Evolutionary conservation across 2,888 invertebrate species (phyloP), one percentile per base, ranked within the genome.

Genomic region (Syrista parreyssii): DNA sequence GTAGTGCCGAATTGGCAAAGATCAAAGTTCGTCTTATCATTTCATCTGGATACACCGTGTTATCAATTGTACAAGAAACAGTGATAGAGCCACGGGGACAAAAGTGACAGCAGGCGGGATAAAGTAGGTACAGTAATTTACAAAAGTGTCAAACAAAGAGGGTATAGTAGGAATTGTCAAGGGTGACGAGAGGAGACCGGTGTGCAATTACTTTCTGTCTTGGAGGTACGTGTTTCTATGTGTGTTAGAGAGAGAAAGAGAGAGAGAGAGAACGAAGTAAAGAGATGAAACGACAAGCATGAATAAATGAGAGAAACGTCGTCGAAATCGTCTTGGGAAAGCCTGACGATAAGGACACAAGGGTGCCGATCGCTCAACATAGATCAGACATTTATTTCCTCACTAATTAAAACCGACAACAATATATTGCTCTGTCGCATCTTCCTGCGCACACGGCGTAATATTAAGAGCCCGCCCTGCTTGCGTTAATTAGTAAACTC

Each of bases 401-500:
- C 35, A 78, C 79, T 87, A 86, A 87, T 87, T 87, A 86, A 87
- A 86, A 84, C 85, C 78, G 83, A 79, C 83, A 82, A 82, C 85
- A 80, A 87, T 87, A 86, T 86, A 86, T 86, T 75, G 83, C 79
- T 75, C 84, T 82, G 83, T 85, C 86, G 82, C 82, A 80, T 82
- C 83, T 82, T 36, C 75, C 74, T 40, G 74, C 12, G 71, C 71
- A 71, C 31, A 3, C 71, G 71, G 33, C 71, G 71, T 83, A 83
- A 86, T 86, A 86, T 87, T 85, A 85, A 87, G 83, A 84, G 85
- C 83, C 86, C 86, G 84, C 83, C 86, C 80, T 82, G 85, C 78
- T 84, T 82, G 84, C 86, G 88, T 87, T 89, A 89, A 89, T 89
- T 89, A 89, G 88, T 87, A 87, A 89, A 89, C 88, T 88, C 87